Evolutionary conservation across 2,888 invertebrate genomes (phyloP).

Genomic region (Catocala sponsa): DNA sequence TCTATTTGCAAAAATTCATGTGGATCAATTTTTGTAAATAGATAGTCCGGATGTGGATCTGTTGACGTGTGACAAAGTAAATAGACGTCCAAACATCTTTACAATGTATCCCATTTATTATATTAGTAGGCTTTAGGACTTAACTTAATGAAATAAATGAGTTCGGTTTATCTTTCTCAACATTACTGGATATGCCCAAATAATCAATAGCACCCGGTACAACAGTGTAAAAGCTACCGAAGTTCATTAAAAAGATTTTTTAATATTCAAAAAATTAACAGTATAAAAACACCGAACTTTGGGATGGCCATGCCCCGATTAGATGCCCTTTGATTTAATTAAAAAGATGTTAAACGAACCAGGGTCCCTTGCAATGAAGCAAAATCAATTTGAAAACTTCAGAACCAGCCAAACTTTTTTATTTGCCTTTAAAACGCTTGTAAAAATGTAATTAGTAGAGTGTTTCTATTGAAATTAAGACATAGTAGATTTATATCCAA

Average conservation of each 20-base stretch:
- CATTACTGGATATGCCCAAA: no score
- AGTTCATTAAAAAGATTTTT: slow-evolving; percentile 36
- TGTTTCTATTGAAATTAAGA: slow-evolving; percentile 29
- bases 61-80: no score
- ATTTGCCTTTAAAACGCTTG: slow-evolving; percentile 61
- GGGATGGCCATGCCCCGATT: slow-evolving; percentile 60
- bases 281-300: slow-evolving; percentile 48
- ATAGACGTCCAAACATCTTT: no score
- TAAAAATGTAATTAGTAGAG: slow-evolving; percentile 51
- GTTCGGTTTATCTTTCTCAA: no score
- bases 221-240: slow-evolving; percentile 13
- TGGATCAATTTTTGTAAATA: no score
- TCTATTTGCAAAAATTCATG: no score
- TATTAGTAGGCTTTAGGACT: no score
- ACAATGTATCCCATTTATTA: no score
- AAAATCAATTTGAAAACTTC: slow-evolving; percentile 78
- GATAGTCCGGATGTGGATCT: no score
- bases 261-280: slow-evolving; percentile 51
- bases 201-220: background rate
- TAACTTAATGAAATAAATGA: no score
- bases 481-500: background rate
- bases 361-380: slow-evolving; percentile 63
- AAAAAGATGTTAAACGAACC: slow-evolving; percentile 81
- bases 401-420: slow-evolving; percentile 60
- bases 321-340: slow-evolving; percentile 76